Evolutionary conservation across 37 sponge, comb jelly and placozoan species (phyloP).

Genomic region (Lycopodina hypogea): DNA sequence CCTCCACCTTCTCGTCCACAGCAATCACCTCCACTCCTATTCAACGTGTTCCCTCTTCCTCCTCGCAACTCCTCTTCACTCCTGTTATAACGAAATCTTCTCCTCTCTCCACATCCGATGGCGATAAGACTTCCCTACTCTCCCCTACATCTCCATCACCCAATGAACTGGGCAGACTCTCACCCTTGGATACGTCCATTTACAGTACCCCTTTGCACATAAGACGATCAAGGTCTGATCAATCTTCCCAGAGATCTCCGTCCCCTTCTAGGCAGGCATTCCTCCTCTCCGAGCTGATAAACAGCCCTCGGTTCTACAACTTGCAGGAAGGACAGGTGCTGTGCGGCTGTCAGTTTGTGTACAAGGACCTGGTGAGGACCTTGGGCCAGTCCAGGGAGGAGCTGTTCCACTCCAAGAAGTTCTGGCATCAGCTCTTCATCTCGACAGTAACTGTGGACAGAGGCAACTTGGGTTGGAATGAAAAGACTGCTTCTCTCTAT

Average conservation of each 20-base stretch:
- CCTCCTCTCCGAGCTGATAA: constrained; percentile 9
- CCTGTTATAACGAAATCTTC: not conserved
- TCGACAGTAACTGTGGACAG: constrained; percentile 39
- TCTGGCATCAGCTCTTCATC: constrained; percentile 68
- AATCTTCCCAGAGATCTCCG: not conserved
- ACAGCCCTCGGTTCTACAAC: constrained; percentile 22
- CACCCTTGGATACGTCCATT: not conserved
- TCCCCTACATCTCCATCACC: not conserved
- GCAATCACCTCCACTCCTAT: not conserved
- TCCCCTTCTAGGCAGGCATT: not conserved
- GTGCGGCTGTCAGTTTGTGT: constrained; percentile 15
- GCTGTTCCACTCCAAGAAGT: constrained; percentile 29
- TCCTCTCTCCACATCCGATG: not conserved
- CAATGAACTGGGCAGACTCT: not conserved
- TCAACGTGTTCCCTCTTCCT: constrained; percentile 8
- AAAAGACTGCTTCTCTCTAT: constrained; percentile 59
- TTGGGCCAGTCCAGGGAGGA: constrained; percentile 14
- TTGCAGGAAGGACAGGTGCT: constrained; percentile 12
- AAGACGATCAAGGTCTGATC: not conserved
- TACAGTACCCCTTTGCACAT: not conserved
- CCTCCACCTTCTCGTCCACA: not conserved
- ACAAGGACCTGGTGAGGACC: constrained; percentile 47
- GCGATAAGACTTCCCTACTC: not conserved
- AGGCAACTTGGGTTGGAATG: constrained; percentile 70
- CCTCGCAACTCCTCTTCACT: not conserved